A percentile compares a stretch with the other conserved stretches of the same genome.
Conservation (phyloP, 2,888 invertebrate species). For the Siphonodentalium dalli region DNA sequence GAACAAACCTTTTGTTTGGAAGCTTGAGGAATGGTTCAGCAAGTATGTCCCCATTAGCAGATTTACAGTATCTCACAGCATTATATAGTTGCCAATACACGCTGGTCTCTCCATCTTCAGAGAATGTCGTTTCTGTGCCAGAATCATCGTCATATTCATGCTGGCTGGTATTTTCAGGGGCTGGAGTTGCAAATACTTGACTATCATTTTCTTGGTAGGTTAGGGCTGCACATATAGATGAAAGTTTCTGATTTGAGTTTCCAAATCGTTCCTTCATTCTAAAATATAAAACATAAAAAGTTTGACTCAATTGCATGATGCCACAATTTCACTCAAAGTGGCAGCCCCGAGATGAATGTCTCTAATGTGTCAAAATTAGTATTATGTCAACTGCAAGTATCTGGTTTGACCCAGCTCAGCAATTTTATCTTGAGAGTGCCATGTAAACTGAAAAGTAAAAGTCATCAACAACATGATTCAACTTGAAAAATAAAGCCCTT, state of each 20-base stretch:
- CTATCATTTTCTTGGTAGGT: constrained; percentile 41
- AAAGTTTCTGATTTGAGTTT: constrained; percentile 39
- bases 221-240: constrained; percentile 49
- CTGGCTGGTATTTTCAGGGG: constrained; percentile 23
- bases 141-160: constrained; percentile 67
- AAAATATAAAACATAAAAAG: not conserved
- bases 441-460: too few relatives aligned
- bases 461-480: too few relatives aligned
- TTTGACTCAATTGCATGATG: too few relatives aligned
- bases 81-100: constrained; percentile 88
- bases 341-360: too few relatives aligned
- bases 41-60: constrained; percentile 75
- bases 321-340: too few relatives aligned
- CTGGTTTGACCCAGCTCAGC: too few relatives aligned
- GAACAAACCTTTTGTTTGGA: constrained; percentile 73
- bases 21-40: constrained; percentile 93
- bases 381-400: too few relatives aligned
- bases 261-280: constrained; percentile 23
- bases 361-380: too few relatives aligned
- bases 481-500: too few relatives aligned
- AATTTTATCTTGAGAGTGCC: too few relatives aligned
- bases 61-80: constrained; percentile 71
- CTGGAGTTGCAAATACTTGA: constrained; percentile 20
- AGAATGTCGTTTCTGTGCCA: constrained; percentile 44
- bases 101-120: constrained; percentile 67